Percentiles rank a stretch among this genome's conserved stretches.
phyloP scores from a whole-genome alignment of 2,113 vertebrate genomes.

The Orthonyx spaldingii region DNA sequence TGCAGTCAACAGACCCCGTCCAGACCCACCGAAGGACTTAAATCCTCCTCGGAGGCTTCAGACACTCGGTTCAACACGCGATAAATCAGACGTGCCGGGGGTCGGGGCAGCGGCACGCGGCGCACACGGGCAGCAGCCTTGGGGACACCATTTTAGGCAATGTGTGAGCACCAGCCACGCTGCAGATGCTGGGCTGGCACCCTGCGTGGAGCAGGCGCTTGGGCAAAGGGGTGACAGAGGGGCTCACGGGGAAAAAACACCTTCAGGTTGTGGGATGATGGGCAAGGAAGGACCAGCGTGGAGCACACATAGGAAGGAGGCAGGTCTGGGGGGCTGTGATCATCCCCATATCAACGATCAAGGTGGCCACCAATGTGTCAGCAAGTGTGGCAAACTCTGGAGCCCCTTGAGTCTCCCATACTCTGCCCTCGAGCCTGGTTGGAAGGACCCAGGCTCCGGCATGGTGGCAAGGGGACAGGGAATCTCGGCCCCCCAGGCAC shows the following conservation, averaged over 20 bases:
- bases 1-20: neutral
- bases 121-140: fast-evolving
- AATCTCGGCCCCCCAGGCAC: neutral
- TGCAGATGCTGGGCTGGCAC: neutral
- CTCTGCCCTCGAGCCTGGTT: fast-evolving
- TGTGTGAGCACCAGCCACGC: neutral
- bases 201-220: fast-evolving
- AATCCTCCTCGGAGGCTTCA: neutral
- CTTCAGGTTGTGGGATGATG: neutral
- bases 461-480: neutral
- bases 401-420: fast-evolving
- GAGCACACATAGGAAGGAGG: fast-evolving
- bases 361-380: neutral
- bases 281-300: fast-evolving
- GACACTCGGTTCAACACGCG: neutral
- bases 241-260: fast-evolving
- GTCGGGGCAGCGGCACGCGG: neutral
- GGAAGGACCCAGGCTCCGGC: fast-evolving
- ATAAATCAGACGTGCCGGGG: slow-evolving; percentile 1
- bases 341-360: fast-evolving
- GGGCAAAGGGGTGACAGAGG: neutral
- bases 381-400: neutral
- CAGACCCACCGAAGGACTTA: neutral
- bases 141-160: slow-evolving; percentile 64
- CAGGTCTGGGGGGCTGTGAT: neutral